phyloP scores from a whole-genome alignment of 1,140 invertebrate genomes.

The Cydia strobilella region DNA sequence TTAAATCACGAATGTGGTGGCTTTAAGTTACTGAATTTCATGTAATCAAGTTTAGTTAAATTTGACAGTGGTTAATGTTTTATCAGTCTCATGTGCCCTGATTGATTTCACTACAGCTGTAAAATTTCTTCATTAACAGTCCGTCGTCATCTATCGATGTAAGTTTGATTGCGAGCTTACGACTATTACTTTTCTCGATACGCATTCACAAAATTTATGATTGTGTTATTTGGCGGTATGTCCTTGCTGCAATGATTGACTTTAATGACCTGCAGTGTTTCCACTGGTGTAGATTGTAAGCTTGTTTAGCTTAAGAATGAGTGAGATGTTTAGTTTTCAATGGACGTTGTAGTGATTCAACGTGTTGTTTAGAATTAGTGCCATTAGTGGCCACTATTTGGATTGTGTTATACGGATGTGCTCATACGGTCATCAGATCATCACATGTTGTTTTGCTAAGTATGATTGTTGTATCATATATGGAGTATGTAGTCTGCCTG shows the following conservation, averaged over 20 bases:
- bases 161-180: conserved; percentile 20
- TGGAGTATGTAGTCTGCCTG: not conserved
- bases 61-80: conserved; percentile 10
- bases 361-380: not conserved
- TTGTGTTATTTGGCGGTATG: not conserved
- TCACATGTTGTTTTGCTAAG: not conserved
- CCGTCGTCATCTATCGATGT: conserved; percentile 27
- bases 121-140: conserved; percentile 6
- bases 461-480: not conserved
- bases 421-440: not conserved
- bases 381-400: not conserved
- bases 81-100: not conserved
- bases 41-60: conserved; percentile 2
- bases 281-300: not conserved
- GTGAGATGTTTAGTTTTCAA: not conserved
- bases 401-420: not conserved
- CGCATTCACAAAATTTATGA: not conserved
- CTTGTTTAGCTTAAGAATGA: not conserved
- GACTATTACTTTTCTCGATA: conserved; percentile 5
- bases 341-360: conserved; percentile 16
- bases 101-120: not conserved
- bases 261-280: not conserved
- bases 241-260: not conserved
- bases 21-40: conserved; percentile 12
- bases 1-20: conserved; percentile 29